Base-by-base conservation (phyloP, 2,113 vertebrate species). In the Pachypanchax playfairii region DNA sequence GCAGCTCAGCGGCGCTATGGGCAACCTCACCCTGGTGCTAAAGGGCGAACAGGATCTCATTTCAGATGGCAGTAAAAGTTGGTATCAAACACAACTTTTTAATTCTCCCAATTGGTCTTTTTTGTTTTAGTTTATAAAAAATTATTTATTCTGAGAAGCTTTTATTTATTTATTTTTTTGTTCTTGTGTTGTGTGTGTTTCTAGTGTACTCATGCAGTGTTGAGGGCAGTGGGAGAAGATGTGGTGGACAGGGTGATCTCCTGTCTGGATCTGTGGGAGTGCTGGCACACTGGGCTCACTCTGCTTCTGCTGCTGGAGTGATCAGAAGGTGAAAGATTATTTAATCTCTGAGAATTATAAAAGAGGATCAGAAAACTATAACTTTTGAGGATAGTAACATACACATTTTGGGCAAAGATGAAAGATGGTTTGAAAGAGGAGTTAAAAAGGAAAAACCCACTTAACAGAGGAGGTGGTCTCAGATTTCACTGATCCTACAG, bases 191-290 rank as follows among this genome's bases (percentile, higher is more conserved):
- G 0, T 58, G 22, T 46, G 5, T 69, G 20, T 63, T 43, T 71
- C 8, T 62, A 98, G 97, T 98, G 29, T 88, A 98, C 1, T 87
- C 90, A 0, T 99, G 97, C 81, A 93, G 80, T 36, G 86, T 90
- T 0, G 92, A 94, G 83, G 97, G 97, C 79, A 99, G 97, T 61
- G 90, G 91, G 69, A 94, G 97, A 55, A 88, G 97, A 62, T 99
- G 97, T 25, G 97, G 96, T 0, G 97, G 97, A 31, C 97, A 99
- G 75, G 97, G 97, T 0, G 97, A 99, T 68, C 94, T 99, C 41
- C 92, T 99, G 1, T 94, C 96, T 0, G 97, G 97, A 22, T 92
- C 95, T 42, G 84, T 98, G 48, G 97, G 97, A 11, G 94, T 94
- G 69, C 77, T 99, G 53, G 92, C 91, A 0, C 95, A 98, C 81